Evolutionary conservation across 2,113 vertebrate species (phyloP).

Genomic region (Nicator chloris): DNA sequence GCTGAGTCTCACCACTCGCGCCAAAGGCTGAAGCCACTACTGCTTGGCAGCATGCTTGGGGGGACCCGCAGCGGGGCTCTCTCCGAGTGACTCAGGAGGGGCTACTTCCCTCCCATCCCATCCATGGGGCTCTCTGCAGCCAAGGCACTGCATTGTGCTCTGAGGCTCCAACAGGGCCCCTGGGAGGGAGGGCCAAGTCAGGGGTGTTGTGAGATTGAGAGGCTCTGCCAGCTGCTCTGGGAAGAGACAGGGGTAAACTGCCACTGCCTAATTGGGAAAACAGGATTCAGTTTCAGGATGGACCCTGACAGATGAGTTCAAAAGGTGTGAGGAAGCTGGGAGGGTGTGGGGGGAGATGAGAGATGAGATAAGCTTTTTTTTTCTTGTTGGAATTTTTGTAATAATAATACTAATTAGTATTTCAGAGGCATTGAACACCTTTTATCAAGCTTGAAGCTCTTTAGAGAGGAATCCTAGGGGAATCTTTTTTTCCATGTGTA

Average conservation of each 20-base stretch:
- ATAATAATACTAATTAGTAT: slow-evolving; percentile 10
- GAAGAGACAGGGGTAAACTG: slow-evolving; percentile 38
- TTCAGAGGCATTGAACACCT: background rate
- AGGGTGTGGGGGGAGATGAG: background rate
- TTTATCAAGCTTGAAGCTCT: background rate
- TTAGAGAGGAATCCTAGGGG: background rate
- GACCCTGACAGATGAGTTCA: slow-evolving; percentile 50
- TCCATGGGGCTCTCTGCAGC: background rate
- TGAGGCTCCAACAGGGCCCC: background rate
- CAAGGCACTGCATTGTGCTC: background rate
- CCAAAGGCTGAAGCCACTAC: slow-evolving; percentile 46
- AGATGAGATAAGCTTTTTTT: background rate
- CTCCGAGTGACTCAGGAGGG: background rate
- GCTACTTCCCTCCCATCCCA: background rate
- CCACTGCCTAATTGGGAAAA: background rate
- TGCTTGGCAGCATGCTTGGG: background rate
- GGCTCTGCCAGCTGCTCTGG: background rate
- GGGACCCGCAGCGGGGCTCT: background rate
- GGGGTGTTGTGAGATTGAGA: background rate
- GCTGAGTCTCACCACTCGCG: background rate
- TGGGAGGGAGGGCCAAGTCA: background rate
- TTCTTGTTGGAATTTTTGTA: background rate
- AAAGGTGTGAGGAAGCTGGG: slow-evolving; percentile 9
- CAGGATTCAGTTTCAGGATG: slow-evolving; percentile 13
- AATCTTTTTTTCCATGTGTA: background rate